Evolutionary conservation across 23 tunicate species (phyloP).

Genomic region (Ciona savignyi): DNA sequence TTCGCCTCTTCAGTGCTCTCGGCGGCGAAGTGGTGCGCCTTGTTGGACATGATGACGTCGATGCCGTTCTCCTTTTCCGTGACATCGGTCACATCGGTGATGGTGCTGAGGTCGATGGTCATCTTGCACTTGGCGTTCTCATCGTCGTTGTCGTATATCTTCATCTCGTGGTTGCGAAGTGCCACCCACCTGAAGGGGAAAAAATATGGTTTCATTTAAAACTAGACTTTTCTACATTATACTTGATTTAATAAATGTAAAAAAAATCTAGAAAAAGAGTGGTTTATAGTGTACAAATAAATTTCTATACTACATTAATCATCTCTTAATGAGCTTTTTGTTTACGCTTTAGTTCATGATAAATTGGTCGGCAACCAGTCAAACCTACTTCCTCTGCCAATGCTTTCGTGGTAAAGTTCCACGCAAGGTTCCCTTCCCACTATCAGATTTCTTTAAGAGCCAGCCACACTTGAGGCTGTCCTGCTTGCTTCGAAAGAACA

Average conservation of each 20-base stretch:
- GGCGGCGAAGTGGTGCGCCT: constrained; percentile 55
- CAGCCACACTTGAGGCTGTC: constrained; percentile 81
- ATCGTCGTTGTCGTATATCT: constrained; percentile 71
- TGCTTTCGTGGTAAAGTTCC: constrained; percentile 71
- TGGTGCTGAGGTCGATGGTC: constrained; percentile 14
- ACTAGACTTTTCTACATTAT: too few species aligned
- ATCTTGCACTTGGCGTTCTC: constrained; percentile 67
- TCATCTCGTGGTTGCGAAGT: constrained; percentile 34
- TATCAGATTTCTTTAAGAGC: constrained; percentile 55
- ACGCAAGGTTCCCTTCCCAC: constrained; percentile 55
- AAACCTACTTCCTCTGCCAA: constrained; percentile 73
- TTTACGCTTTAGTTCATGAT: too few species aligned
- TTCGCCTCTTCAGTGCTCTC: constrained; percentile 66
- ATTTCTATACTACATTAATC: too few species aligned
- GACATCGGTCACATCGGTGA: constrained; percentile 64
- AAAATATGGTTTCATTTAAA: too few species aligned
- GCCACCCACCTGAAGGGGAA: constrained; percentile 54
- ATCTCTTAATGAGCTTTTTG: too few species aligned
- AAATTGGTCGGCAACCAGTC: not conserved
- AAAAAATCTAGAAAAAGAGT: too few species aligned
- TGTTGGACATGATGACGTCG: constrained; percentile 66
- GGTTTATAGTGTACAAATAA: too few species aligned
- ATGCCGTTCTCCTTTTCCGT: constrained; percentile 87
- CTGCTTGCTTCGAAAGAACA: constrained; percentile 90
- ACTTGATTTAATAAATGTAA: not conserved